Conservation (phyloP, 2,797 vertebrate genomes). For the Chromobotia macracanthus region DNA sequence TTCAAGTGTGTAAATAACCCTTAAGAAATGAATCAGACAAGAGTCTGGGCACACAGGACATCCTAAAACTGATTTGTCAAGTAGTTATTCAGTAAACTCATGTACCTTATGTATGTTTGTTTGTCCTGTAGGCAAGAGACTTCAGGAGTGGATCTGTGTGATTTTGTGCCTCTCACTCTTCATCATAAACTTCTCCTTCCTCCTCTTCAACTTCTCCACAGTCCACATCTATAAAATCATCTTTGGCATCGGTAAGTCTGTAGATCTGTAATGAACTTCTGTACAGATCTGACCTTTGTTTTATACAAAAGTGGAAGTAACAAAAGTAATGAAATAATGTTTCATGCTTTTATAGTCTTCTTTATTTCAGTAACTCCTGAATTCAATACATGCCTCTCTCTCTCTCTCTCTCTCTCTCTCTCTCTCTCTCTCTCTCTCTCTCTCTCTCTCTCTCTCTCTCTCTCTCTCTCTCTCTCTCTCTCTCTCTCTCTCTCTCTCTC, state of each 20-base stretch:
- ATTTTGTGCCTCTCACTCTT: slow-evolving; percentile 75
- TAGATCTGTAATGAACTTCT: background rate
- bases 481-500: slow-evolving; percentile 29
- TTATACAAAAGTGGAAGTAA: background rate
- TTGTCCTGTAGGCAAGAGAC: slow-evolving; percentile 66
- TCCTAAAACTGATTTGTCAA: too few species aligned
- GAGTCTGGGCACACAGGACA: too few species aligned
- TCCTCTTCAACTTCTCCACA: slow-evolving; percentile 74
- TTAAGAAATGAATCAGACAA: too few species aligned
- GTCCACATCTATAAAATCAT: slow-evolving; percentile 74
- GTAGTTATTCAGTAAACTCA: background rate
- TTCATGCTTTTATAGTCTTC: background rate
- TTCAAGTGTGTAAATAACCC: too few species aligned
- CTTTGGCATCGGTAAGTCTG: slow-evolving; percentile 66
- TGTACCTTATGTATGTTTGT: slow-evolving; percentile 10
- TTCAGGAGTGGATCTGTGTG: slow-evolving; percentile 75
- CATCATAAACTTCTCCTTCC: slow-evolving; percentile 71
- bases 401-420: slow-evolving; percentile 37
- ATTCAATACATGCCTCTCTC: background rate
- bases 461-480: background rate
- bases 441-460: too few species aligned
- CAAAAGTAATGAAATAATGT: background rate
- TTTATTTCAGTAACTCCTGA: background rate
- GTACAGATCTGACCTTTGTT: background rate
- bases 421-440: too few species aligned